Percentiles rank a stretch among this genome's conserved stretches.
Evolutionary conservation across 2,113 vertebrate species (phyloP).

Genomic region (Callaeas wilsoni): DNA sequence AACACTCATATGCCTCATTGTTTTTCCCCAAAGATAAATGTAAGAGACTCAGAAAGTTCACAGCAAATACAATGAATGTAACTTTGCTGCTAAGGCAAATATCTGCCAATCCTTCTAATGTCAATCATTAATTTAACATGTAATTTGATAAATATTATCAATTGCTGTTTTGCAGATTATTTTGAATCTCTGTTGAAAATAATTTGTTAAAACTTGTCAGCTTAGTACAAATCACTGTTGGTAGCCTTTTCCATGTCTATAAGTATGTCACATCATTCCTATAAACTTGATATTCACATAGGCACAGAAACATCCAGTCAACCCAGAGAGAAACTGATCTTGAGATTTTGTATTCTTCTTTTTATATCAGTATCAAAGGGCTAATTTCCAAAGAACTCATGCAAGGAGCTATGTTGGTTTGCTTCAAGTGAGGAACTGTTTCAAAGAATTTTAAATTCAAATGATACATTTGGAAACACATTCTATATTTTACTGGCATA

Average conservation of each 20-base stretch:
- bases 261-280: not conserved
- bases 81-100: not conserved
- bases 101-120: not conserved
- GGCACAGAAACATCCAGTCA: not conserved
- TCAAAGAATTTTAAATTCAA: not conserved
- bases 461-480: not conserved
- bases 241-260: not conserved
- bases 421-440: not conserved
- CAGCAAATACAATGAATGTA: not conserved
- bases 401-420: not conserved
- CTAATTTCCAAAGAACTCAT: not conserved
- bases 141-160: not conserved
- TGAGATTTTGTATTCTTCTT: not conserved
- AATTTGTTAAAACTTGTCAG: not conserved
- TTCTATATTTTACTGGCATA: not conserved
- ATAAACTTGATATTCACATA: not conserved
- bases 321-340: not conserved
- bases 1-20: not conserved
- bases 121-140: not conserved
- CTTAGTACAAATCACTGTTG: not conserved
- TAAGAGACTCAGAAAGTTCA: not conserved
- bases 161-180: not conserved
- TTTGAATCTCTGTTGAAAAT: not conserved
- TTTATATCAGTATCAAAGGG: not conserved
- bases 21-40: constrained; percentile 32